Percentiles rank a stretch among this genome's conserved stretches.
Evolutionary conservation across 2,797 vertebrate genomes (phyloP).

Genomic region (Naso thynnoides): DNA sequence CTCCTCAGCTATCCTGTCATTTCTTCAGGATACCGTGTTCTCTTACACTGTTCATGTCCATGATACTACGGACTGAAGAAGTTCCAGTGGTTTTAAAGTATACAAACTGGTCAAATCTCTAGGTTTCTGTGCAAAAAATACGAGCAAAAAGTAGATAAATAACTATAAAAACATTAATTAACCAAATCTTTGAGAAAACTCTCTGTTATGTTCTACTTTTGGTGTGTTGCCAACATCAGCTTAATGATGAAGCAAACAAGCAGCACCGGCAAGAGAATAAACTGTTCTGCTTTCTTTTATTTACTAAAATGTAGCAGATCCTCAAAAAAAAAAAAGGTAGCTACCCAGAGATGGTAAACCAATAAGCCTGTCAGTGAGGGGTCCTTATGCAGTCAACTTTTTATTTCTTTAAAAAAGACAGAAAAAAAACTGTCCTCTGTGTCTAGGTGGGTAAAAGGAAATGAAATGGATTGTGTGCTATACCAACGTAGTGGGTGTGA

Average conservation of each 20-base stretch:
- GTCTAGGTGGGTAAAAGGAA: conserved; percentile 73
- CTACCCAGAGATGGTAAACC: conserved; percentile 55
- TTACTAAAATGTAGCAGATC: conserved; percentile 46
- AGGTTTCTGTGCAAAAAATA: conserved; percentile 1
- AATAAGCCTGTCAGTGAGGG: conserved; percentile 61
- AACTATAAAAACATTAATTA: conserved; percentile 28
- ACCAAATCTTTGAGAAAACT: conserved; percentile 34
- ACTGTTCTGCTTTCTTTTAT: conserved; percentile 9
- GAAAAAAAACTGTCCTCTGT: conserved; percentile 51
- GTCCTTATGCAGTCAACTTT: conserved; percentile 58
- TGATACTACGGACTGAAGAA: conserved; percentile 38
- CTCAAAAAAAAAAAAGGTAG: conserved; percentile 66
- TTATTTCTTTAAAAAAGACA: conserved; percentile 55
- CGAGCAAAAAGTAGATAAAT: conserved; percentile 15
- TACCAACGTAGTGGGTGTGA: conserved; percentile 72
- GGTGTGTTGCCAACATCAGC: conserved; percentile 40
- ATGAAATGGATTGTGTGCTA: conserved; percentile 72
- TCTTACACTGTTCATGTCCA: conserved; percentile 40
- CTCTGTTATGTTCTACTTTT: conserved; percentile 9
- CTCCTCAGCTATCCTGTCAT: conserved; percentile 66
- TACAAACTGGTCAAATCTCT: conserved; percentile 5
- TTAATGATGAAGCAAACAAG: conserved; percentile 43
- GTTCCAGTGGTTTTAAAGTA: conserved; percentile 24
- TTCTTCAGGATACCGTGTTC: conserved; percentile 47
- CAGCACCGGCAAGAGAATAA: conserved; percentile 29